Evolutionary conservation across 2,888 invertebrate genomes (phyloP).

Genomic region (Troides oblongomaculatus): DNA sequence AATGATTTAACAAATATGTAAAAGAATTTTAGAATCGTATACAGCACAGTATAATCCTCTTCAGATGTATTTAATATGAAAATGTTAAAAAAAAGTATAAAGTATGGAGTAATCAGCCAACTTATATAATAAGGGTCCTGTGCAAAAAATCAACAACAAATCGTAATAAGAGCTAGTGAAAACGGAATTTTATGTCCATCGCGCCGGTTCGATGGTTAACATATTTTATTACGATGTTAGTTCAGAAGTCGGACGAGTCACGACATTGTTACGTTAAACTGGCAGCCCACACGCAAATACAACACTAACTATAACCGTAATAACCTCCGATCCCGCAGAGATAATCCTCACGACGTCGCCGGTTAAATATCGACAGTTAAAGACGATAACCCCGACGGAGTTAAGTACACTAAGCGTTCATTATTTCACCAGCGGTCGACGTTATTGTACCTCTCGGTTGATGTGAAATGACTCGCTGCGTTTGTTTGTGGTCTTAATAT

Average conservation of each 20-base stretch:
- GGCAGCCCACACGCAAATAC: slow-evolving; percentile 60
- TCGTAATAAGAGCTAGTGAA: slow-evolving; percentile 42
- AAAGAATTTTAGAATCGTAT: not conserved
- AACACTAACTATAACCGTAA: slow-evolving; percentile 50
- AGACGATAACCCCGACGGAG: slow-evolving; percentile 29
- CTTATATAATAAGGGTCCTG: not conserved
- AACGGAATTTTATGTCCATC: slow-evolving; percentile 47
- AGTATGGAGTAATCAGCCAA: not conserved
- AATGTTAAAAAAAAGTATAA: too few relatives aligned
- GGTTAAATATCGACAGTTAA: slow-evolving; percentile 32
- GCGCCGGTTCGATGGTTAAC: slow-evolving; percentile 51
- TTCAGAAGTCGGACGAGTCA: slow-evolving; percentile 60
- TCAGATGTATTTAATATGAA: too few relatives aligned
- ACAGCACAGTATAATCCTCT: too few relatives aligned
- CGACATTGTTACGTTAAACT: slow-evolving; percentile 59
- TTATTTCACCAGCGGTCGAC: slow-evolving; percentile 18
- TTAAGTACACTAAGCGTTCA: slow-evolving; percentile 26
- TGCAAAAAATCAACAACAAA: slow-evolving; percentile 21
- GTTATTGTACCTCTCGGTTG: slow-evolving; percentile 9
- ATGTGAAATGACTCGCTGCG: slow-evolving; percentile 4
- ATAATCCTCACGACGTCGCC: slow-evolving; percentile 34
- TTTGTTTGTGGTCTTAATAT: slow-evolving; percentile 4
- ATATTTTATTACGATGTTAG: slow-evolving; percentile 63
- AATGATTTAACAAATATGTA: not conserved
- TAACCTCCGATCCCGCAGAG: slow-evolving; percentile 41